Evolutionary conservation across 2,888 invertebrate genomes (phyloP), one percentile per base, ranked within the genome.

Genomic region (Aphodius granarius): DNA sequence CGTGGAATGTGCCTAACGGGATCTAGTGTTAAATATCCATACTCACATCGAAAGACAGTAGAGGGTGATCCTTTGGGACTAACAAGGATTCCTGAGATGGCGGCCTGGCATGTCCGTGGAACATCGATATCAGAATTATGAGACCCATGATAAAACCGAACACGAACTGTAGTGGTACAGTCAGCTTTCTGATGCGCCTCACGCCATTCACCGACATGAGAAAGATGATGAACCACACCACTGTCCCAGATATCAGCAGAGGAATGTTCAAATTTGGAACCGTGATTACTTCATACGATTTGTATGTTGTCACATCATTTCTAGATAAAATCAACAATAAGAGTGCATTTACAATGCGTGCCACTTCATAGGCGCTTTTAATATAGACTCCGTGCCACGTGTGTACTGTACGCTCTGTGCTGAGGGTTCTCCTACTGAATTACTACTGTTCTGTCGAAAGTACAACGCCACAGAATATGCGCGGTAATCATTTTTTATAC

Each of bases 181-280:
- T 73, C 9, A 75, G 13, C 18, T 6, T 63, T 19, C 68, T 72
- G 15, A 75, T 63, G 1, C 68, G 72, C 23, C 68, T 72, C 6
- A 75, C n/a, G 6, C 75, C 72, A 13, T 63, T n/a, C 9, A 73
- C 16, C 3, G 72, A 17, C 23, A 75, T 17, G 6, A 63, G 4
- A n/a, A 75, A 75, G 2, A 68, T 66, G 3, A 75, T 9, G 2
- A 63, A 20, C 75, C 75, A 75, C 18, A 75, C 66, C 15, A 75
- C n/a, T 0, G 18, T 63, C n/a, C 63, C 23, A 2, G 62, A 65
- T 2, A n/a, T 6, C n/a, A 72, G 9, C 4, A 75, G 21, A 5
- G n/a, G 1, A 4, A 3, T 20, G 62, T 72, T 71, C 20, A 75
- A 43, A 3, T 43, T 66, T 15, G 72, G 72, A 3, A 21, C 13